These are phyloP conservation scores for Spea multiplicata DNA, from an alignment of 2,113 vertebrate genomes.

Conservation along the genomic window DNA sequence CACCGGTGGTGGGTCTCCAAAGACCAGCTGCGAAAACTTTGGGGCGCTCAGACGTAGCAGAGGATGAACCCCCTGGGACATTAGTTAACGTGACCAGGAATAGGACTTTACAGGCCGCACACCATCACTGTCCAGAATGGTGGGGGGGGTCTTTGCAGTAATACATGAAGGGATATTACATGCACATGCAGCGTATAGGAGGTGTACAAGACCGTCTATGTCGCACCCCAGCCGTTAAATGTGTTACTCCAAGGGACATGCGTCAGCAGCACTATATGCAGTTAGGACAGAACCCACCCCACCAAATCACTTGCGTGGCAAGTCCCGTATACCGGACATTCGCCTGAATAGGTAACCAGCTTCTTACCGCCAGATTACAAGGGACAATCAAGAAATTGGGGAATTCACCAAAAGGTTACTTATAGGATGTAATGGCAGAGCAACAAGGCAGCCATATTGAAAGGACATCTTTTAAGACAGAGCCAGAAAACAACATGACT, in stretches of 20 bases:
- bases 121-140: not conserved
- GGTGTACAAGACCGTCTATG: not conserved
- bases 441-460: no score
- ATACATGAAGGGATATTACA: conserved; percentile 13
- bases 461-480: no score
- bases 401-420: no score
- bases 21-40: not conserved
- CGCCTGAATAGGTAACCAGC: not conserved
- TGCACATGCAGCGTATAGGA: conserved; percentile 31
- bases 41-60: not conserved
- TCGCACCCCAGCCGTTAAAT: not conserved
- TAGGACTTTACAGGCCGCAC: not conserved
- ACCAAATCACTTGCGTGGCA: not conserved
- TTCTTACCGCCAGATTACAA: conserved; percentile 12
- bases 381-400: not conserved
- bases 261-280: not conserved
- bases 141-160: not conserved
- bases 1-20: not conserved
- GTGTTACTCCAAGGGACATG: not conserved
- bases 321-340: not conserved
- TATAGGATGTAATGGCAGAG: no score
- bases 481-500: no score
- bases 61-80: no score
- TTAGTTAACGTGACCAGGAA: not conserved
- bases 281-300: not conserved